These are phyloP conservation scores for Caenorhabditis drosophilae DNA, from an alignment of 2,888 invertebrate genomes.

Conservation along the genomic window DNA sequence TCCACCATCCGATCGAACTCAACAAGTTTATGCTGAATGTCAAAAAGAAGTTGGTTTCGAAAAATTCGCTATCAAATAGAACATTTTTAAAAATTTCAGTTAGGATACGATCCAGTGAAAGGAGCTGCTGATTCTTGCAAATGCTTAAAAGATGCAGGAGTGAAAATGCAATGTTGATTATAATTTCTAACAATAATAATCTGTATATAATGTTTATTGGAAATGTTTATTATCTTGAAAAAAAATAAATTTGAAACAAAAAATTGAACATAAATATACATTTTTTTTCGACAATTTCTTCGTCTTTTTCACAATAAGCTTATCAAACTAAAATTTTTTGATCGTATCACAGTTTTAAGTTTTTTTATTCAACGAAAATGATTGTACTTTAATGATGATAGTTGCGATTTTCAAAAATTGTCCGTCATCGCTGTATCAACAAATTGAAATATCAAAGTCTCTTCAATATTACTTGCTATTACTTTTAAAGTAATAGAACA, in stretches of 20 bases:
- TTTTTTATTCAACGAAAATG: too few relatives aligned
- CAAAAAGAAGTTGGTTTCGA: constrained; percentile 52
- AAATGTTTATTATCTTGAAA: too few relatives aligned
- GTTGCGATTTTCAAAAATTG: too few relatives aligned
- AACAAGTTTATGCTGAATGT: constrained; percentile 60
- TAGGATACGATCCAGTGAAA: constrained; percentile 42
- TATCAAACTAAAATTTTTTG: neutral
- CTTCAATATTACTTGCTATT: too few relatives aligned
- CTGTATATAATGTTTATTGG: too few relatives aligned
- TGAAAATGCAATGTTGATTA: constrained; percentile 39
- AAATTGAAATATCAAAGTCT: too few relatives aligned
- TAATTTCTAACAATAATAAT: neutral
- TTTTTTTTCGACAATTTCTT: too few relatives aligned
- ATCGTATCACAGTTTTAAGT: neutral
- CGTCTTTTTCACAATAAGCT: too few relatives aligned
- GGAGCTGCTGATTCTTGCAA: constrained; percentile 60
- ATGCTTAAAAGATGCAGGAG: constrained; percentile 61
- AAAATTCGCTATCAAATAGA: neutral
- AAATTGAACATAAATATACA: neutral
- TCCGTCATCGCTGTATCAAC: too few relatives aligned
- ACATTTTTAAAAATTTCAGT: constrained; percentile 10
- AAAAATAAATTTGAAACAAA: too few relatives aligned
- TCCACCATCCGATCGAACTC: constrained; percentile 57
- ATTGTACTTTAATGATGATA: too few relatives aligned
- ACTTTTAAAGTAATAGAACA: too few relatives aligned